These are phyloP conservation scores for Chirona hameri DNA, from an alignment of 2,888 invertebrate species.

Conservation along the genomic window DNA sequence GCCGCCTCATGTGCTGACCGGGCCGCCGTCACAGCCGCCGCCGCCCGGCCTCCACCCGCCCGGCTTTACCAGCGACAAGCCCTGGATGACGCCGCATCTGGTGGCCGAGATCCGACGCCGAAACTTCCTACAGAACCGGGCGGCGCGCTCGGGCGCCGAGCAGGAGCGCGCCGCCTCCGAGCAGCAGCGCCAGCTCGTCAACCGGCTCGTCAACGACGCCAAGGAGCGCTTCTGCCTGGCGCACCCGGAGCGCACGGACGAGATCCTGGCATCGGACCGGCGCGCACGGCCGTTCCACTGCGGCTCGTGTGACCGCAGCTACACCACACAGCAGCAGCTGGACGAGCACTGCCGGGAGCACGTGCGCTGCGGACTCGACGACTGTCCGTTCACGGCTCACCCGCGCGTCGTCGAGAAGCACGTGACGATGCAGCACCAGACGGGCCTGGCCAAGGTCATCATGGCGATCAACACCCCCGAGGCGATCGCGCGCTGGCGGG, in stretches of 20 bases:
- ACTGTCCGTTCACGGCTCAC: conserved; percentile 74
- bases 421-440: conserved; percentile 73
- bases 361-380: conserved; percentile 71
- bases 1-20: not conserved
- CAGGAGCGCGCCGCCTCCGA: not conserved
- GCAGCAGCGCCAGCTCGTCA: not conserved
- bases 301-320: conserved; percentile 77
- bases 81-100: conserved; percentile 13
- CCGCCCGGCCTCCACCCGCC: too few species aligned
- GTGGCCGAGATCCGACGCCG: conserved; percentile 23
- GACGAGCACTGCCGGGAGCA: conserved; percentile 69
- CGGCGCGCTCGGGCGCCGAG: not conserved
- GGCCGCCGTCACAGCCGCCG: not conserved
- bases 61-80: conserved; percentile 8
- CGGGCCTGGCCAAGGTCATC: conserved; percentile 76
- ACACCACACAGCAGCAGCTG: conserved; percentile 58
- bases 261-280: not conserved
- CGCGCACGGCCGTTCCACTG: conserved; percentile 42
- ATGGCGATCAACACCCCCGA: conserved; percentile 70
- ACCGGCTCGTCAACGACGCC: conserved; percentile 1
- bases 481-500: conserved; percentile 78
- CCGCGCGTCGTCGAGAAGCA: conserved; percentile 75
- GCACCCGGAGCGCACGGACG: conserved; percentile 10
- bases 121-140: not conserved
- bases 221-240: conserved; percentile 29